Evolutionary conservation across 2,113 vertebrate genomes (phyloP).

Genomic region (Vireo altiloquus): DNA sequence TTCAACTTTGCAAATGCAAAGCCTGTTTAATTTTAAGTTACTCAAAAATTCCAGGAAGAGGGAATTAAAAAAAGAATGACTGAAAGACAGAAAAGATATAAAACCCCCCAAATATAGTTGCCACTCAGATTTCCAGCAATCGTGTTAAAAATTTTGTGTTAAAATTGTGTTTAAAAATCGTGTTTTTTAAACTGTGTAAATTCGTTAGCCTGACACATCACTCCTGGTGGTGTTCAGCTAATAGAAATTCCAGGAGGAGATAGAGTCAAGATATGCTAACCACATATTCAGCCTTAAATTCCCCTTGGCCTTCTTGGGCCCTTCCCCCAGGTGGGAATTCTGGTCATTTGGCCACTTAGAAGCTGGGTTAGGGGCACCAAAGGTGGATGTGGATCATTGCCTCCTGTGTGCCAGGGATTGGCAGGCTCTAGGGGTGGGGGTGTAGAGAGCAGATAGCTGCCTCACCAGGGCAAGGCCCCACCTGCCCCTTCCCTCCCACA

Average conservation of each 20-base stretch:
- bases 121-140: no score
- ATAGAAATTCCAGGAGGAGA: not conserved
- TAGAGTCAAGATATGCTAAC: not conserved
- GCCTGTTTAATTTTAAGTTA: not conserved
- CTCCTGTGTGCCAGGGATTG: not conserved
- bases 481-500: not conserved
- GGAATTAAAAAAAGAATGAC: not conserved
- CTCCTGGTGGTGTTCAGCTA: not conserved
- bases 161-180: no score
- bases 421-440: not conserved
- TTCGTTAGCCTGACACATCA: no score
- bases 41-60: not conserved
- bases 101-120: not conserved
- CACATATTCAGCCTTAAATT: not conserved
- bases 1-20: not conserved
- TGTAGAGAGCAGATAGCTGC: not conserved
- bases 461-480: not conserved
- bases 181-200: no score
- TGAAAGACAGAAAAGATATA: not conserved
- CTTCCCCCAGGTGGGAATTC: not conserved
- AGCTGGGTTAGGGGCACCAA: not conserved
- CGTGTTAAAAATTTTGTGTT: no score
- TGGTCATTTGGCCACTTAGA: not conserved
- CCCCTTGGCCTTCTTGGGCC: not conserved
- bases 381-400: not conserved